Evolutionary conservation across 1,140 invertebrate species (phyloP).

Genomic region (Nephila pilipes): DNA sequence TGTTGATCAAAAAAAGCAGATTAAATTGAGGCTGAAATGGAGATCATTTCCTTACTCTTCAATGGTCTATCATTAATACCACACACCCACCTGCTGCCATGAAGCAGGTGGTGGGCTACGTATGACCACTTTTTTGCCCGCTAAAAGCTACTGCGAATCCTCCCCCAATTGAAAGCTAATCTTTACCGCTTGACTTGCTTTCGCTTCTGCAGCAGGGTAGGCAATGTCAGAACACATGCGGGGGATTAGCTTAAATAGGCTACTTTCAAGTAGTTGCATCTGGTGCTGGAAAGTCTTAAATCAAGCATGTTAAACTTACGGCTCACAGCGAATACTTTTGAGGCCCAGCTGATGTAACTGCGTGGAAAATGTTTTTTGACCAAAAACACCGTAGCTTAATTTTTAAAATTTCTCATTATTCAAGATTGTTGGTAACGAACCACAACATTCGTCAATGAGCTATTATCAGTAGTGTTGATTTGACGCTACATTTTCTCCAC

Average conservation of each 20-base stretch:
- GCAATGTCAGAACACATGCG: not conserved
- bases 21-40: conserved; percentile 32
- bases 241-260: not conserved
- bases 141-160: not conserved
- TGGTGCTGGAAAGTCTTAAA: not conserved
- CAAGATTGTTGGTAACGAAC: no score
- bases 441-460: no score
- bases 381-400: no score
- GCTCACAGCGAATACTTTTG: no score
- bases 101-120: conserved; percentile 34
- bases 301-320: no score
- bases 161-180: conserved; percentile 50
- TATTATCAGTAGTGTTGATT: no score
- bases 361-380: no score
- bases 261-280: not conserved
- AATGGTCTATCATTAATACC: conserved; percentile 52
- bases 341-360: no score
- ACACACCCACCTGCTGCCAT: not conserved
- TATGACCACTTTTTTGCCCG: not conserved
- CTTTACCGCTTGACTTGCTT: conserved; percentile 53
- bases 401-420: no score
- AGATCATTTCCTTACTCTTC: conserved; percentile 47
- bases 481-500: no score
- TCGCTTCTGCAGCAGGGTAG: not conserved
- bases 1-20: not conserved